A percentile compares a stretch with the other conserved stretches of the same genome.
Conservation (phyloP, 2,113 vertebrate genomes). For the Chunga burmeisteri region DNA sequence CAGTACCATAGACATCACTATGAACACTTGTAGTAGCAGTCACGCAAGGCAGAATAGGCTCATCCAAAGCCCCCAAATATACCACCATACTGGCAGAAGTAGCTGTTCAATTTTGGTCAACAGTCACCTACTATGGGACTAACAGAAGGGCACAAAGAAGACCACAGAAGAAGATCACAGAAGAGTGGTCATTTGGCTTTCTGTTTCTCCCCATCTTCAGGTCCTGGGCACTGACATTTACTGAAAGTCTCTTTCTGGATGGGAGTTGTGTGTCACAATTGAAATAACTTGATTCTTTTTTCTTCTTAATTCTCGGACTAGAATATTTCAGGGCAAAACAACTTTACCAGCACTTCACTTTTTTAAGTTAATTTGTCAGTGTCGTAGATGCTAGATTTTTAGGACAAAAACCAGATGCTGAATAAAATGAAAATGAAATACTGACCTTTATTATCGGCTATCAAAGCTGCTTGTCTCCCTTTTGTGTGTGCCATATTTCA, state of each 20-base stretch:
- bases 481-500: background rate
- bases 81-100: background rate
- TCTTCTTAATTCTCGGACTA: background rate
- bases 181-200: background rate
- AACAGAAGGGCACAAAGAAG: background rate
- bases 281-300: background rate
- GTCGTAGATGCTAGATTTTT: background rate
- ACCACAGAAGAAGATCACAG: background rate
- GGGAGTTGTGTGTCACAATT: background rate
- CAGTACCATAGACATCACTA: background rate
- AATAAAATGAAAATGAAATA: slow-evolving; percentile 34
- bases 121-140: accelerated
- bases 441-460: slow-evolving; percentile 30
- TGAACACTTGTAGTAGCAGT: background rate
- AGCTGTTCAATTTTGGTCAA: background rate
- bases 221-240: background rate
- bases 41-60: background rate
- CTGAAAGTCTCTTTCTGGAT: background rate
- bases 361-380: background rate
- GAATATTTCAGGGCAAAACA: background rate
- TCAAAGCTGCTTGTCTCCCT: slow-evolving; percentile 37
- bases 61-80: background rate
- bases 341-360: background rate
- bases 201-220: background rate
- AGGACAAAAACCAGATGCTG: slow-evolving; percentile 21